Evolutionary conservation across 2,113 vertebrate species (phyloP).

Genomic region (Oryctolagus cuniculus): mOryCun1.1 NC_091436.1:140816001-140816500

Average conservation of each 20-base stretch:
- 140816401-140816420: not conserved
- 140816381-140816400: not conserved
- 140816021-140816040: constrained; percentile 55
- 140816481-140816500: not conserved
- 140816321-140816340: not conserved
- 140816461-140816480: not conserved
- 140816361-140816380: not conserved
- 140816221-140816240: constrained; percentile 68
- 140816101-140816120: constrained; percentile 59
- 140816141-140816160: constrained; percentile 51
- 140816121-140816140: constrained; percentile 62
- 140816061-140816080: constrained; percentile 31
- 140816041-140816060: constrained; percentile 75
- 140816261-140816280: constrained; percentile 76
- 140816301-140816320: not conserved
- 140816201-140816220: constrained; percentile 3
- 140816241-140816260: constrained; percentile 66
- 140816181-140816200: too few species aligned
- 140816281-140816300: constrained; percentile 52
- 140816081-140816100: not conserved
- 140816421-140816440: not conserved
- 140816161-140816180: constrained; percentile 47
- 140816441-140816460: not conserved
- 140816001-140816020: constrained; percentile 46
- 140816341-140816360: too few species aligned